Evolutionary conservation across 23 tunicate genomes (phyloP).

Genomic region (Clavelina lepadiformis): DNA sequence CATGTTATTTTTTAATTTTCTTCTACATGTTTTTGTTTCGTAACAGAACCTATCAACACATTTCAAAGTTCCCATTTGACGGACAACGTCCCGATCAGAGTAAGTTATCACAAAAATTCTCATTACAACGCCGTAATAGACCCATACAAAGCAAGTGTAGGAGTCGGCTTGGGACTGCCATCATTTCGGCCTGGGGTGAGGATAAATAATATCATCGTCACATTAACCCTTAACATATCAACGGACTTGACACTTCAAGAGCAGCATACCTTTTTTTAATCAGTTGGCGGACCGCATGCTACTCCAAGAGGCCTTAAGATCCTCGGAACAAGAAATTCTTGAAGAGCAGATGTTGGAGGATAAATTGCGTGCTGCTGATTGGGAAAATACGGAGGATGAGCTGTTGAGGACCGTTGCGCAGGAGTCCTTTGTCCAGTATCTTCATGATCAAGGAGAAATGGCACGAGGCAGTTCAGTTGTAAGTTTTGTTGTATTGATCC

Average conservation of each 20-base stretch:
- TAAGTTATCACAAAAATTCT: slow-evolving; percentile 75
- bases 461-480: slow-evolving; percentile 26
- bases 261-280: background rate
- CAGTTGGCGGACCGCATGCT: slow-evolving; percentile 64
- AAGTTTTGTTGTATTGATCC: background rate
- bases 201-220: too few species aligned
- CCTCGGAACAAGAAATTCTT: slow-evolving; percentile 63
- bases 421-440: slow-evolving; percentile 58
- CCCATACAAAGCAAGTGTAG: slow-evolving; percentile 86
- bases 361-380: slow-evolving; percentile 77
- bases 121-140: slow-evolving; percentile 93
- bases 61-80: slow-evolving; percentile 62
- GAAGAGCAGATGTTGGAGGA: slow-evolving; percentile 90
- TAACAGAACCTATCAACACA: slow-evolving; percentile 73
- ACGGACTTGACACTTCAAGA: too few species aligned
- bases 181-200: slow-evolving; percentile 81
- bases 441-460: slow-evolving; percentile 47
- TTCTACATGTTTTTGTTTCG: background rate
- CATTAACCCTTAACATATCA: too few species aligned
- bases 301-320: slow-evolving; percentile 56
- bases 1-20: background rate
- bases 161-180: slow-evolving; percentile 76
- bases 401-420: slow-evolving; percentile 71
- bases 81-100: slow-evolving; percentile 79
- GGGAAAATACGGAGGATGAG: slow-evolving; percentile 94